phyloP scores from a whole-genome alignment of 2,797 vertebrate species.

The Melanotaenia boesemani region DNA sequence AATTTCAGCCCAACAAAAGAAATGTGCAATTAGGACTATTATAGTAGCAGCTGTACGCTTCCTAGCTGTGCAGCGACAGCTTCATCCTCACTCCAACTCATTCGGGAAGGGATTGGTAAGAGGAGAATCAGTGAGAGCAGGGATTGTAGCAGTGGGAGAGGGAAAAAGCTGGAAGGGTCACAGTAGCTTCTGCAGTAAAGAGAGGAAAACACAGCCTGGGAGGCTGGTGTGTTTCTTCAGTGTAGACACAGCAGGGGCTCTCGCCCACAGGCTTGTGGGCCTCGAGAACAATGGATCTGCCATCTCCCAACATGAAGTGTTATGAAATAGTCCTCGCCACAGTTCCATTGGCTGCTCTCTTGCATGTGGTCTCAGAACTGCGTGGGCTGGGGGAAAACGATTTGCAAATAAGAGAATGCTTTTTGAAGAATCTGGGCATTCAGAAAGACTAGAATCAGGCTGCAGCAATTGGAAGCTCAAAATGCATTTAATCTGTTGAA shows the following conservation, averaged over 20 bases:
- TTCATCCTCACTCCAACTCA: slow-evolving; percentile 71
- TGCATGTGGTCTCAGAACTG: slow-evolving; percentile 65
- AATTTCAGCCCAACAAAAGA: slow-evolving; percentile 94
- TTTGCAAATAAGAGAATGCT: slow-evolving; percentile 67
- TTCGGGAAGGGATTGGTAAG: slow-evolving; percentile 56
- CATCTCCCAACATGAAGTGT: slow-evolving; percentile 74
- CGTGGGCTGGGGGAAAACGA: slow-evolving; percentile 55
- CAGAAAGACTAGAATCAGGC: slow-evolving; percentile 40
- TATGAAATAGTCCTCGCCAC: slow-evolving; percentile 73
- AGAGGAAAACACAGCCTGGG: slow-evolving; percentile 72
- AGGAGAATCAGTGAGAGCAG: slow-evolving; percentile 40
- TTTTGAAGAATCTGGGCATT: slow-evolving; percentile 43
- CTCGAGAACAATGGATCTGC: slow-evolving; percentile 79
- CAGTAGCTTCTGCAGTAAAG: slow-evolving; percentile 65
- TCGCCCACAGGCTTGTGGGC: slow-evolving; percentile 73
- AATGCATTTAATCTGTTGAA: slow-evolving; percentile 14
- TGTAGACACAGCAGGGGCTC: slow-evolving; percentile 71
- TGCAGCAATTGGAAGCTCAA: slow-evolving; percentile 23
- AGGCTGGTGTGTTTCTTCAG: slow-evolving; percentile 71
- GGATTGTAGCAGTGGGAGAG: slow-evolving; percentile 44
- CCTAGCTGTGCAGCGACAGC: slow-evolving; percentile 84
- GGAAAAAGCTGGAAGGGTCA: slow-evolving; percentile 52
- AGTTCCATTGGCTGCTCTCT: slow-evolving; percentile 70
- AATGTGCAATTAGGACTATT: slow-evolving; percentile 97
- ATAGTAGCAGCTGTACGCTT: slow-evolving; percentile 95